Evolutionary conservation across 2,797 vertebrate species (phyloP).

Genomic region (Ctenopoma kingsleyae): DNA sequence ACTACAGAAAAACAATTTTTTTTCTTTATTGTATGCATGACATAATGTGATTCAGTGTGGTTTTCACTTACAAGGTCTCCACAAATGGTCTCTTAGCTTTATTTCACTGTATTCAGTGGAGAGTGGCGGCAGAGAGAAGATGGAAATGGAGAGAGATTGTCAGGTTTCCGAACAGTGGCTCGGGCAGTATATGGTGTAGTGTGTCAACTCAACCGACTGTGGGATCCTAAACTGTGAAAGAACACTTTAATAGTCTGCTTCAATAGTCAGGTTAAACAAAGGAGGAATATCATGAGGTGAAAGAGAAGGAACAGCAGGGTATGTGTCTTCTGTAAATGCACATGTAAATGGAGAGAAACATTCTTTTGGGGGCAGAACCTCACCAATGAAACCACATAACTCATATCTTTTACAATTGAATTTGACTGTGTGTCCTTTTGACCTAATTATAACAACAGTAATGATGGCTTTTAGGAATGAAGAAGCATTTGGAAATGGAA

Average conservation of each 20-base stretch:
- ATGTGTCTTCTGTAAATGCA: conserved; percentile 14
- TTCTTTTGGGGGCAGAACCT: conserved; percentile 1
- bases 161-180: not conserved
- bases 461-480: conserved; percentile 40
- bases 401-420: not conserved
- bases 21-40: not conserved
- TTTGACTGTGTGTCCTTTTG: conserved; percentile 30
- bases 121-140: not conserved
- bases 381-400: conserved; percentile 19
- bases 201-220: conserved; percentile 3
- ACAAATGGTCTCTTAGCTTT: conserved; percentile 6
- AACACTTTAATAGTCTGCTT: not conserved
- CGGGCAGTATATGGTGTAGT: not conserved
- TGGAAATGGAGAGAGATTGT: not conserved
- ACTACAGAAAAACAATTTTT: not conserved
- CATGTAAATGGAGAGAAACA: conserved; percentile 10
- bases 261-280: not conserved
- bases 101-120: conserved; percentile 2
- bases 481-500: conserved; percentile 33
- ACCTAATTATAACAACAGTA: conserved; percentile 27
- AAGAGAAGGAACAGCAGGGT: not conserved
- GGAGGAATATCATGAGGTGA: not conserved
- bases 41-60: not conserved
- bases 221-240: not conserved
- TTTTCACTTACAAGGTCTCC: not conserved